These are phyloP conservation scores for Chloebia gouldiae DNA, from an alignment of 2,113 vertebrate genomes.

Conservation along the genomic window DNA sequence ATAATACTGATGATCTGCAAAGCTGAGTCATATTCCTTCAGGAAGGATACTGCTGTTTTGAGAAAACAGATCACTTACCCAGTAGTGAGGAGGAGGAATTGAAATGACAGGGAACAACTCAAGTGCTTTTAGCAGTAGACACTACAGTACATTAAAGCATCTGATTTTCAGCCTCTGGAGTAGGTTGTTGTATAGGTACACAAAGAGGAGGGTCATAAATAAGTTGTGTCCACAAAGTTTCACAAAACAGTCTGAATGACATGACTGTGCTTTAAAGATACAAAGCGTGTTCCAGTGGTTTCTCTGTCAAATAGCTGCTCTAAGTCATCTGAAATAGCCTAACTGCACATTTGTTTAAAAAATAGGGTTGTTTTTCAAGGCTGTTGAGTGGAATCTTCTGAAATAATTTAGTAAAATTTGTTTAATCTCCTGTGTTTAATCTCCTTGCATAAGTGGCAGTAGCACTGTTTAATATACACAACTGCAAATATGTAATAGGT, in stretches of 20 bases:
- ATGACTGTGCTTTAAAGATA: neutral
- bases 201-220: neutral
- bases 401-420: neutral
- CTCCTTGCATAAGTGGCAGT: neutral
- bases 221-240: neutral
- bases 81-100: slow-evolving; percentile 53
- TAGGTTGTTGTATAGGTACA: slow-evolving; percentile 1
- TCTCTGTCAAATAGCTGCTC: neutral
- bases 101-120: slow-evolving; percentile 41
- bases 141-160: slow-evolving; percentile 26
- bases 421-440: neutral
- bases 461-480: neutral
- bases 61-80: slow-evolving; percentile 46
- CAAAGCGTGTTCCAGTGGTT: neutral
- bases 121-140: slow-evolving; percentile 50
- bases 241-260: neutral
- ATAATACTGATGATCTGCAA: slow-evolving; percentile 58
- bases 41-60: slow-evolving; percentile 62
- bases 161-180: slow-evolving; percentile 9
- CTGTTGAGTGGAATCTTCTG: neutral
- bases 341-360: neutral
- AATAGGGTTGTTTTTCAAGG: neutral
- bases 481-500: neutral
- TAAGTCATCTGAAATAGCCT: neutral
- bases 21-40: slow-evolving; percentile 71